Percentiles rank a stretch among this genome's conserved stretches.
These are phyloP conservation scores for Pterobdella sp. DNA, from an alignment of 2,888 invertebrate genomes.

Conservation along the genomic window DNA sequence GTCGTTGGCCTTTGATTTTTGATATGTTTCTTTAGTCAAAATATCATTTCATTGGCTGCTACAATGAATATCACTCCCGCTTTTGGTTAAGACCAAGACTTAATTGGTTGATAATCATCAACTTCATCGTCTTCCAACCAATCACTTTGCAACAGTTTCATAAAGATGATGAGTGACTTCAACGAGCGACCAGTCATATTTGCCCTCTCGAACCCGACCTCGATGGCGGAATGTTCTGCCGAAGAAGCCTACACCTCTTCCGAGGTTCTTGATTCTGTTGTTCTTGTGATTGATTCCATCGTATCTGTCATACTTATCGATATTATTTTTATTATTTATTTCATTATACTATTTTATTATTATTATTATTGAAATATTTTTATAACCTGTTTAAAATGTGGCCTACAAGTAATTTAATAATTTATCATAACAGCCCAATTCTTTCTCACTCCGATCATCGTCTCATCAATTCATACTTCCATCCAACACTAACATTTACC, in stretches of 20 bases:
- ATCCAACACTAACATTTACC: background rate
- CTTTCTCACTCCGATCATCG: no score
- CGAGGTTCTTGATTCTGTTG: constrained; percentile 25
- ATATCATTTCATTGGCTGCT: no score
- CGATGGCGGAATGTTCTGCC: constrained; percentile 99
- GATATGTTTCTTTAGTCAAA: background rate
- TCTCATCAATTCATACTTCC: background rate
- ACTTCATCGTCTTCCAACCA: background rate
- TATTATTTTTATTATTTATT: background rate
- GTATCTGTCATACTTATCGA: no score
- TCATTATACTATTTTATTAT: background rate
- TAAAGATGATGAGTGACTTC: constrained; percentile 73
- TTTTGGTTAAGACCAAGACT: no score
- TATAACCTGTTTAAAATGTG: no score
- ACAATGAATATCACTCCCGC: no score
- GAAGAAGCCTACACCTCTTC: constrained; percentile 73
- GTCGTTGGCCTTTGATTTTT: background rate
- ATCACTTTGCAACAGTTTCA: constrained; percentile 59
- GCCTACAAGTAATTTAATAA: no score
- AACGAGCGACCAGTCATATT: constrained; percentile 86
- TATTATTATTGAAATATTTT: background rate
- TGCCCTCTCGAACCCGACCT: constrained; percentile 94
- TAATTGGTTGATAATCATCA: background rate
- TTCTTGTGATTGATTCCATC: background rate
- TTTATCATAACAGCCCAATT: no score